These are phyloP conservation scores for Aplidium turbinatum DNA, from an alignment of 23 tunicate species.

Conservation along the genomic window DNA sequence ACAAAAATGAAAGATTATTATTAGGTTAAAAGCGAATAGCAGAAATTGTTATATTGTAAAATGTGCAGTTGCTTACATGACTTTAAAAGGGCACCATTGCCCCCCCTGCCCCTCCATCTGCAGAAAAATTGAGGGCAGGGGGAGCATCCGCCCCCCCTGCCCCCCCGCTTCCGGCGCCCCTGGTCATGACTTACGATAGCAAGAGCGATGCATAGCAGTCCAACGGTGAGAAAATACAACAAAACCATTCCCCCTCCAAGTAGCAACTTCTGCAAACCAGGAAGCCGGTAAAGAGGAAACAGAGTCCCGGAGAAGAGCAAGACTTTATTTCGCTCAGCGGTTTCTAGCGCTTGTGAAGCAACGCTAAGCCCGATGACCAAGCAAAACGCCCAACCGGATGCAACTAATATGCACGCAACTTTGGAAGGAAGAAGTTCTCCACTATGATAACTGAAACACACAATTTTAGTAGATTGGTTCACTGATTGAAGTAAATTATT, in stretches of 20 bases:
- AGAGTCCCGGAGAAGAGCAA: slow-evolving; percentile 20
- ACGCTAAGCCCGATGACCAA: slow-evolving; percentile 56
- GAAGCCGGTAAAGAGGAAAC: slow-evolving; percentile 42
- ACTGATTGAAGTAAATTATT: not conserved
- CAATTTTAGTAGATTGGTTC: not conserved
- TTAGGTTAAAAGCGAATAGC: too few species aligned
- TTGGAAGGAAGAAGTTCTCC: slow-evolving; percentile 68
- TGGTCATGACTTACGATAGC: slow-evolving; percentile 54
- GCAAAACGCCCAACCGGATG: slow-evolving; percentile 60
- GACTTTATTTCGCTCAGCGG: slow-evolving; percentile 9
- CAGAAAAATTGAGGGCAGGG: too few species aligned
- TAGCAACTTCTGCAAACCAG: slow-evolving; percentile 54
- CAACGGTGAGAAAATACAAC: slow-evolving; percentile 27
- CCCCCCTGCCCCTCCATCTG: too few species aligned
- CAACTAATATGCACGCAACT: slow-evolving; percentile 43
- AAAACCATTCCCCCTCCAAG: slow-evolving; percentile 44
- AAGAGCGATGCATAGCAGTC: slow-evolving; percentile 32
- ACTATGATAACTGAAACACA: slow-evolving; percentile 60
- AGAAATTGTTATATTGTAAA: too few species aligned
- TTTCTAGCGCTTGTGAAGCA: slow-evolving; percentile 47
- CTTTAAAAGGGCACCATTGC: too few species aligned
- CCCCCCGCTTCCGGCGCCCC: too few species aligned
- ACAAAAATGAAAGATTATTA: too few species aligned
- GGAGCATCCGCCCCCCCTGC: too few species aligned
- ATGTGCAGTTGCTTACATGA: too few species aligned